Base-by-base conservation (phyloP, 2,797 vertebrate genomes). In the Ceryle rudis region DNA sequence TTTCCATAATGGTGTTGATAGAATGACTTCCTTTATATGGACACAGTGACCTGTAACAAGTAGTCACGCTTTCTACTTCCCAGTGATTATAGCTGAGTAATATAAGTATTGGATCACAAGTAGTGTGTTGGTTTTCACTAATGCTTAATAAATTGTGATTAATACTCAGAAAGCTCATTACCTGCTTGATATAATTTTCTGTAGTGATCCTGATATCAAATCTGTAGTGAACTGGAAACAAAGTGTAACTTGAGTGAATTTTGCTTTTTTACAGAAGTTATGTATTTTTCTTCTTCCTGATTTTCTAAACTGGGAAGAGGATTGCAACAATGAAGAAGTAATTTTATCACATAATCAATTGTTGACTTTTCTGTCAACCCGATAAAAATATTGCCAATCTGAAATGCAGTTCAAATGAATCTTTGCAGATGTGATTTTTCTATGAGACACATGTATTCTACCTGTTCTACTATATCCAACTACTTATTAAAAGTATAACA, bases 351-450 rank as follows among this genome's bases (percentile, higher is more conserved):
- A 58, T 81, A 94, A 86, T 81, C 88, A 41, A 69, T 62, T 83
- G 29, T 73, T 81, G 70, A 49, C 66, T 86, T 94, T 47, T 74
- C 72, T 82, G 67, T 87, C 91, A 93, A 77, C 55, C 78, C 86
- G 81, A 85, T 91, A 91, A 85, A 95, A 93, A 86, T 73, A 10
- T 23, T 86, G 33, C 28, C 19, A 72, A 79, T 42, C 39, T 78
- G 73, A 92, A 95, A 90, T 39, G 61, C 13, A 14, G 29, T 83
- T 94, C 69, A 88, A 94, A 94, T 69, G 33, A 94, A 93, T 54
- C 51, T 81, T 69, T 73, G 42, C 20, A 58, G 37, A 57, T 83
- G 82, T 93, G 77, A 78, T 81, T 73, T 91, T 91, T 81, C 61
- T 67, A 5, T 51, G 21, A 86, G 31, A 77, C 31, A 60, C 5